Base-by-base conservation (phyloP, 2,888 invertebrate genomes). In the Diarsia dahlii region DNA sequence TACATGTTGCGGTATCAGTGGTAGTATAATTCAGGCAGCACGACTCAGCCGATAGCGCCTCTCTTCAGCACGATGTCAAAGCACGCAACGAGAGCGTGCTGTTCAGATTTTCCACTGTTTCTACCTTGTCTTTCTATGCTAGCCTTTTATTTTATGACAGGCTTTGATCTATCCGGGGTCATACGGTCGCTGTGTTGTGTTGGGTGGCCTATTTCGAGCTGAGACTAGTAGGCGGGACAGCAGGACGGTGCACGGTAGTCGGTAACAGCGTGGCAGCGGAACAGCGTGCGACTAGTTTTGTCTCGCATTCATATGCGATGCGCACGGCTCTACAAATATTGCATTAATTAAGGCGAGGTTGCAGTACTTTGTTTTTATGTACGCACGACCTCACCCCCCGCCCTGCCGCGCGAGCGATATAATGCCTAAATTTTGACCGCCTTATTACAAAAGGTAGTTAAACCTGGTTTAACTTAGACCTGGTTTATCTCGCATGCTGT, bases 301-400 rank as follows among this genome's bases (percentile, higher is more conserved):
- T 54, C 34, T 73, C 23, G 58, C 4, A 72, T 39, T 58, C 13
- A 34, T 66, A 54, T 50, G 58, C 52, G 52, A 71, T 81, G 60
- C 64, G n/a, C 71, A 50, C 71, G 60, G 68, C 34, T 71, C 63
- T 71, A 71, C 64, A 58, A 76, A 71, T 60, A 62, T 48, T 62
- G 54, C 45, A 54, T 64, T 75, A 6, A 48, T 48, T 48, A 28
- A n/a, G n/a, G n/a, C n/a, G n/a, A n/a, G n/a, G n/a, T n/a, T n/a
- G n/a, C n/a, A n/a, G n/a, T n/a, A n/a, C n/a, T n/a, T n/a, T n/a
- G n/a, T n/a, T n/a, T n/a, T n/a, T n/a, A n/a, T n/a, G n/a, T n/a
- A n/a, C n/a, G n/a, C n/a, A n/a, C n/a, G n/a, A n/a, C n/a, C n/a
- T n/a, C n/a, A n/a, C n/a, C n/a, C n/a, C n/a, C n/a, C n/a, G n/a